Conservation (phyloP, 2,113 vertebrate genomes). For the Microtus montanus region DNA sequence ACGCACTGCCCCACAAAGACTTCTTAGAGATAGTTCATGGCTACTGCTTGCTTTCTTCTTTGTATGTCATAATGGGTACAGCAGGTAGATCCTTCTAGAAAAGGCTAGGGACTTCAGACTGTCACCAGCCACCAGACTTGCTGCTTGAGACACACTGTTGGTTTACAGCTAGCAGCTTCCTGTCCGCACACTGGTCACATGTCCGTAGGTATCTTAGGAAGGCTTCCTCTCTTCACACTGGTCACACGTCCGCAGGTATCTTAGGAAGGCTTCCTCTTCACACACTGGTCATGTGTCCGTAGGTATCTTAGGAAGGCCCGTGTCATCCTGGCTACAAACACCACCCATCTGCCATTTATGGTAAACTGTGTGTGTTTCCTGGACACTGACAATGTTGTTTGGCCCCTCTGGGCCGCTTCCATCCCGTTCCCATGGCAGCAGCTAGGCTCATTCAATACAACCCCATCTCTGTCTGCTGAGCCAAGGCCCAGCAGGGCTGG, state of each 20-base stretch:
- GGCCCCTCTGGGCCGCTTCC: not conserved
- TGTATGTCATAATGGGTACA: fast-evolving
- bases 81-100: not conserved
- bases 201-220: not conserved
- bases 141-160: too few relatives aligned
- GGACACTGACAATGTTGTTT: not conserved
- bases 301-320: not conserved
- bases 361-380: too few relatives aligned
- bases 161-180: not conserved
- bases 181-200: too few relatives aligned
- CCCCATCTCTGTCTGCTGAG: not conserved
- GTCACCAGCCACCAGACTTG: too few relatives aligned
- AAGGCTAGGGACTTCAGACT: too few relatives aligned
- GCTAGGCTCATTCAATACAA: not conserved
- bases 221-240: too few relatives aligned
- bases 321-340: not conserved
- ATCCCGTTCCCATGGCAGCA: not conserved
- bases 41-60: not conserved
- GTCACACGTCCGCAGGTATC: not conserved
- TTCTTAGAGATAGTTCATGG: fast-evolving
- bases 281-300: too few relatives aligned
- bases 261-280: not conserved
- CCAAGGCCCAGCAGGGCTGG: not conserved
- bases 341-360: fast-evolving
- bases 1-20: fast-evolving